Percentiles rank a stretch among this genome's conserved stretches.
Conservation (phyloP, 2,888 invertebrate species). For the Galeopsomyia nigrocyanea region DNA sequence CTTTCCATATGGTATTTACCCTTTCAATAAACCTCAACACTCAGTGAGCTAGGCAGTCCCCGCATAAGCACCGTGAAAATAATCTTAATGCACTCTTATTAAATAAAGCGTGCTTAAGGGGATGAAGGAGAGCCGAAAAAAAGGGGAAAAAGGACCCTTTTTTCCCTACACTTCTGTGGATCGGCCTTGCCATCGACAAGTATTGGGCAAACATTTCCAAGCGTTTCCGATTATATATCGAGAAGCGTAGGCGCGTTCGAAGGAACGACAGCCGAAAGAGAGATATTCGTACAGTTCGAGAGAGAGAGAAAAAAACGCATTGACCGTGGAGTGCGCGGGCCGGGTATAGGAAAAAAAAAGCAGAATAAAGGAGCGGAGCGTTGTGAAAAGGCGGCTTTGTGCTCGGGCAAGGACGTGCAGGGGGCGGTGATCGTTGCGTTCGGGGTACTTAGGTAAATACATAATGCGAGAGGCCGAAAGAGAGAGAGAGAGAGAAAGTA, state of each 20-base stretch:
- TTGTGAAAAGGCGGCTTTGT: conserved; percentile 22
- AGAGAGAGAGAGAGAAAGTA: neutral
- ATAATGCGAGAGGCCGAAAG: conserved; percentile 28
- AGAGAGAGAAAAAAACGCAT: conserved; percentile 2
- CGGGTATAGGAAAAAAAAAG: neutral
- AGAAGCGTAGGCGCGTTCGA: conserved; percentile 32
- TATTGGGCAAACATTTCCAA: conserved; percentile 36
- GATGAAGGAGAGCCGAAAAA: conserved; percentile 27
- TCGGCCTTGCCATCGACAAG: conserved; percentile 30
- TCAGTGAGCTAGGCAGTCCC: neutral
- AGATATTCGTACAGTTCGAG: neutral
- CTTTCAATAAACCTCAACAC: too few relatives aligned
- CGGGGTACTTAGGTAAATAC: conserved; percentile 45
- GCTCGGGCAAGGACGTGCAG: neutral
- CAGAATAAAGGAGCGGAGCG: conserved; percentile 11
- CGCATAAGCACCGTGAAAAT: neutral
- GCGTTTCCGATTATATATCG: conserved; percentile 24
- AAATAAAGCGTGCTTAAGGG: conserved; percentile 28
- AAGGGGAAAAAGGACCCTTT: neutral
- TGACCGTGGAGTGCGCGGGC: conserved; percentile 12
- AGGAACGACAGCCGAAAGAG: conserved; percentile 15
- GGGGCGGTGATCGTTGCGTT: neutral
- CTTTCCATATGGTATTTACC: too few relatives aligned
- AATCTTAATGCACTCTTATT: conserved; percentile 18
- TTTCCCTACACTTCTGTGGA: neutral